Evolutionary conservation across 2,113 vertebrate species (phyloP).

Genomic region (Hiodon alosoides): DNA sequence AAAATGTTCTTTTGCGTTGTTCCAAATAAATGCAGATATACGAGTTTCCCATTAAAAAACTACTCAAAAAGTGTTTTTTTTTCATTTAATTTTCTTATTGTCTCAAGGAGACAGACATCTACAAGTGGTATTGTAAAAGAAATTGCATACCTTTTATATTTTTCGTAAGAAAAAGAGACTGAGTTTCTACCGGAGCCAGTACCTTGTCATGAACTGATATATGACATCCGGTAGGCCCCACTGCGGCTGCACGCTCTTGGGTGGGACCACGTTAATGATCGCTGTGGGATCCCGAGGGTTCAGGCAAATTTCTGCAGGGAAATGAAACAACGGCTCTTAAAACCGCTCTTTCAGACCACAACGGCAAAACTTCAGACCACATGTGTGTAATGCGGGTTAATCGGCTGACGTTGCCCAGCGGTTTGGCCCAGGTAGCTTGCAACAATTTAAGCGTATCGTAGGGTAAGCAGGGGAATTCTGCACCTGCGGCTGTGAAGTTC

Average conservation of each 20-base stretch:
- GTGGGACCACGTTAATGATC: conserved; percentile 73
- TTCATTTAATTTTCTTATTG: no score
- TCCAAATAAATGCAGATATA: no score
- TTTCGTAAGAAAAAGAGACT: background rate
- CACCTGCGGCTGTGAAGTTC: conserved; percentile 74
- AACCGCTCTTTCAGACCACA: background rate
- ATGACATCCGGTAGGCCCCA: conserved; percentile 79
- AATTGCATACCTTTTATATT: background rate
- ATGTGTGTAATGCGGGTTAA: no score
- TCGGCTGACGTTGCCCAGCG: no score
- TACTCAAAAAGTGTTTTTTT: no score
- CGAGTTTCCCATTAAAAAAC: no score
- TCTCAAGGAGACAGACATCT: no score
- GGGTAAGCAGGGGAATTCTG: conserved; percentile 24
- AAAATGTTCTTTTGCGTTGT: no score
- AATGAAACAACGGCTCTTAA: background rate
- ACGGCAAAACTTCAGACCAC: background rate
- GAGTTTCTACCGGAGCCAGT: conserved; percentile 17
- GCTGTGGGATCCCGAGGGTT: conserved; percentile 70
- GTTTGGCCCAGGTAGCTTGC: background rate
- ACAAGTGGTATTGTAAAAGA: no score
- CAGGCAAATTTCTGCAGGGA: conserved; percentile 75
- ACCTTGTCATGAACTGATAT: conserved; percentile 77
- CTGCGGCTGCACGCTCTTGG: conserved; percentile 69
- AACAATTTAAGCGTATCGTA: background rate